phyloP scores from a whole-genome alignment of 2,888 invertebrate species.

The Busseola fusca region DNA sequence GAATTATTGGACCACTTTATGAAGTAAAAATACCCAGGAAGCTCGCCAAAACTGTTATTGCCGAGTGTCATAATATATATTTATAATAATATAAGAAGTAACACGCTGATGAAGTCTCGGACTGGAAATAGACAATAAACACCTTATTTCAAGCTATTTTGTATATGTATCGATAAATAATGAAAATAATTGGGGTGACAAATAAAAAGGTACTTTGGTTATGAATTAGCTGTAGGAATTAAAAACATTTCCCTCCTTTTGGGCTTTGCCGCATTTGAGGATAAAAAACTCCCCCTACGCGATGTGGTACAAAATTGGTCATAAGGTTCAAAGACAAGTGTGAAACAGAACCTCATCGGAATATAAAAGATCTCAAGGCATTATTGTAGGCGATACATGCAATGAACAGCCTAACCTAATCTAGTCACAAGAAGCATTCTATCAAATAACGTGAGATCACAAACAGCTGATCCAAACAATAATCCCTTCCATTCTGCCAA shows the following conservation, averaged over 20 bases:
- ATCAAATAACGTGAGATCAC: conserved; percentile 24
- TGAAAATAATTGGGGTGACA: too few relatives aligned
- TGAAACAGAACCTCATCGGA: neutral
- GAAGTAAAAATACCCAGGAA: too few relatives aligned
- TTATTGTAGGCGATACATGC: neutral
- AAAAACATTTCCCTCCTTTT: too few relatives aligned
- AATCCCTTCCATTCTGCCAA: conserved; percentile 20
- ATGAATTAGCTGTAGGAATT: too few relatives aligned
- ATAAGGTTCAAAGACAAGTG: neutral
- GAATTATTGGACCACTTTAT: too few relatives aligned
- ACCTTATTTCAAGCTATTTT: neutral
- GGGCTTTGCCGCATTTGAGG: neutral
- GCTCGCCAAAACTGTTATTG: neutral
- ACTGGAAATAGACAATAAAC: neutral
- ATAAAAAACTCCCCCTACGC: neutral
- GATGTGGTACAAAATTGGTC: neutral
- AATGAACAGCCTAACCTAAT: neutral
- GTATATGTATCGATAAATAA: too few relatives aligned
- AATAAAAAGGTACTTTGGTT: too few relatives aligned
- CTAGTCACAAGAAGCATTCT: neutral
- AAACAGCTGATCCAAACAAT: conserved; percentile 32
- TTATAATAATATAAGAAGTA: neutral
- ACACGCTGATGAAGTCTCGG: neutral
- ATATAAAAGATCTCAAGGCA: neutral
- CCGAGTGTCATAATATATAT: neutral